These are phyloP conservation scores for Actenoides hombroni DNA, from an alignment of 2,113 vertebrate genomes.

Conservation along the genomic window DNA sequence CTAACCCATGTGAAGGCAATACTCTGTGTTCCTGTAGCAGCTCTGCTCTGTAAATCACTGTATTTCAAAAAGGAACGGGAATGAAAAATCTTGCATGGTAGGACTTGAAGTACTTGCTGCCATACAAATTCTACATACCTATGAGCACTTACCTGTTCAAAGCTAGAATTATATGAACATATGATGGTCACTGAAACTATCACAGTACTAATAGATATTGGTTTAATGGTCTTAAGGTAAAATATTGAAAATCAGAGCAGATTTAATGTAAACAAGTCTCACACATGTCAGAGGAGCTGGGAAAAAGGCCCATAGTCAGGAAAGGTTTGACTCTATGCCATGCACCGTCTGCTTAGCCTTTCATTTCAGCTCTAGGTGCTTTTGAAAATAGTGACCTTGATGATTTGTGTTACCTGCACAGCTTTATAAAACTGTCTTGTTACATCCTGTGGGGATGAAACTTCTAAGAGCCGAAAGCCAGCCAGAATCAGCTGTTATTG, in stretches of 20 bases:
- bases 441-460: neutral
- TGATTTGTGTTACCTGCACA: neutral
- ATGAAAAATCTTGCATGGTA: neutral
- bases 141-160: neutral
- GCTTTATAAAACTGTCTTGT: conserved; percentile 26
- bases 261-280: neutral
- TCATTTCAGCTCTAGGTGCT: conserved; percentile 10
- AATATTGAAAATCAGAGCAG: neutral
- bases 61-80: neutral
- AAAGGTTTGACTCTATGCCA: neutral
- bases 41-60: neutral
- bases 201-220: neutral
- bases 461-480: neutral
- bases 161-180: neutral
- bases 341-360: conserved; percentile 8
- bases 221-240: neutral
- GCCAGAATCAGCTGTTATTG: conserved; percentile 46
- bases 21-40: neutral
- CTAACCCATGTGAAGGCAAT: neutral
- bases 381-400: conserved; percentile 38
- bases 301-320: neutral
- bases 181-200: neutral
- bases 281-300: neutral
- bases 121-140: neutral
- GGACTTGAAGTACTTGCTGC: neutral